Base-by-base conservation (phyloP, 2,888 invertebrate genomes). In the Germaria angustata region DNA sequence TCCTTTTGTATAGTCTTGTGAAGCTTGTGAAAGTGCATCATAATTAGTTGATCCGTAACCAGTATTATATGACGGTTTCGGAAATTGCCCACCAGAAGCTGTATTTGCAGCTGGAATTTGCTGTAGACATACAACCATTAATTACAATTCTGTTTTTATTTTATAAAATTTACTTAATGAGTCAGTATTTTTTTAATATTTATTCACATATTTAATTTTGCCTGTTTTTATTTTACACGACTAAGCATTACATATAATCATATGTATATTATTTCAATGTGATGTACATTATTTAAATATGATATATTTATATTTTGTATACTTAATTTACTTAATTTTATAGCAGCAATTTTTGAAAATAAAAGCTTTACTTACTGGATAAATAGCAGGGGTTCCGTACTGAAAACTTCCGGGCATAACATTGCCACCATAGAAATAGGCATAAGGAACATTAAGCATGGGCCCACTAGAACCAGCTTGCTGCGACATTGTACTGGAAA, bases 71-170 rank as follows among this genome's bases (percentile, higher is more conserved):
- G 92, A 92, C 87, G 94, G 93, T 89, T 95, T 94, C 28, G 94
- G 93, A 89, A 94, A 95, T 91, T 95, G 95, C 17, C 94, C 94
- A 87, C 93, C 94, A 84, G 93, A 94, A 85, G 94, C 94, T 65
- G 95, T 94, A 87, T 95, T 95, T 57, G 95, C 95, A 83, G 95
- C 93, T 84, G 95, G 94, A 89, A 95, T 93, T 93, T 94, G 94
- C 92, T 94, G 89, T 87, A 91, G 0, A 80, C 77, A 71, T 41
- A 44, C 11, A 22, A 9, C 6, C 39, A 1, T 15, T 28, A 13
- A 68, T 39, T 2, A 36, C 6, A 36, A 39, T 9, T 59, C n/a
- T 51, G 0, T 49, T 24, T 32, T 22, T 13, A 49, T 11, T 34
- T 34, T n/a, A 49, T n/a, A n/a, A n/a, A n/a, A n/a, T n/a, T n/a